Conservation (phyloP, 2,888 invertebrate genomes). For the Cryptocephalus moraei region DNA sequence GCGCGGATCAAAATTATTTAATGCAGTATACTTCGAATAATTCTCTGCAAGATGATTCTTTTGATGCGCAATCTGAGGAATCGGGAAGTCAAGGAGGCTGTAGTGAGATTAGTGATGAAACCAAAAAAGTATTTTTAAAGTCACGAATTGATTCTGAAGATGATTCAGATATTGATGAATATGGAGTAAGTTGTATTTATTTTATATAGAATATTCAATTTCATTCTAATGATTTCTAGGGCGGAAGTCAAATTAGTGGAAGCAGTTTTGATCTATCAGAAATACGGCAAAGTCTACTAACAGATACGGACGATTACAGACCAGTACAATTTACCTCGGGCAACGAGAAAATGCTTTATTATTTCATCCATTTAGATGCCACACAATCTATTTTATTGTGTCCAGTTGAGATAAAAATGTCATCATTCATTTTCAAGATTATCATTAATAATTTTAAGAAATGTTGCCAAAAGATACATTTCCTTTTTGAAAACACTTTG, state of each 20-base stretch:
- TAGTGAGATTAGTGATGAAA: slow-evolving; percentile 59
- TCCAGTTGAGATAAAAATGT: slow-evolving; percentile 37
- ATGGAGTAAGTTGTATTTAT: slow-evolving; percentile 33
- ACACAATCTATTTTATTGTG: slow-evolving; percentile 62
- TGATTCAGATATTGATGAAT: slow-evolving; percentile 66
- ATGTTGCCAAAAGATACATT: slow-evolving; percentile 63
- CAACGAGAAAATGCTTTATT: slow-evolving; percentile 61
- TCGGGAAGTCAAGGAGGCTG: slow-evolving; percentile 57
- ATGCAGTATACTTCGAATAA: slow-evolving; percentile 27
- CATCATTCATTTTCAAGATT: slow-evolving; percentile 30
- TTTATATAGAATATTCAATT: neutral
- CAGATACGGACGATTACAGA: slow-evolving; percentile 55
- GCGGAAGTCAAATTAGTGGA: slow-evolving; percentile 52
- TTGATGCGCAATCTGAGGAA: slow-evolving; percentile 54
- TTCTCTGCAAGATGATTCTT: slow-evolving; percentile 37
- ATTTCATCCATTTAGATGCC: slow-evolving; percentile 64
- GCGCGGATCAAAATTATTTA: slow-evolving; percentile 41
- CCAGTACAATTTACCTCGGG: slow-evolving; percentile 55
- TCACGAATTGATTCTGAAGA: slow-evolving; percentile 40
- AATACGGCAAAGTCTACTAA: slow-evolving; percentile 60
- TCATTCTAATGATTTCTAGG: slow-evolving; percentile 50
- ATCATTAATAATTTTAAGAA: slow-evolving; percentile 61
- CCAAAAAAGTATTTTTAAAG: slow-evolving; percentile 31
- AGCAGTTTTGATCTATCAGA: slow-evolving; percentile 58
- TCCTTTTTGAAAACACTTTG: slow-evolving; percentile 59